Conservation (phyloP, 2,888 invertebrate species). For the Colostygia pectinataria region DNA sequence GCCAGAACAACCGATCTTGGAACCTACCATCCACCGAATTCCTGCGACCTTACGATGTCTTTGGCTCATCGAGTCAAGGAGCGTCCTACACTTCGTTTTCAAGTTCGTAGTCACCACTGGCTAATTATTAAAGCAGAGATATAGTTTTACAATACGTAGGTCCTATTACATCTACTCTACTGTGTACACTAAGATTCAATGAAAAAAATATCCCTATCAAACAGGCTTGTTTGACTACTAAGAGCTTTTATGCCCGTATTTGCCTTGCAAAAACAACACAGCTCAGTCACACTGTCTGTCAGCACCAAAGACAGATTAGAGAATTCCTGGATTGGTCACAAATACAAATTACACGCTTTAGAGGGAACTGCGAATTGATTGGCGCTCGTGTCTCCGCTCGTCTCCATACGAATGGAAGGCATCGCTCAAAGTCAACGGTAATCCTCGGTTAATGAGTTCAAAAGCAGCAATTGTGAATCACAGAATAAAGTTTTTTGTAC, state of each 20-base stretch:
- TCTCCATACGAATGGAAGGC: constrained; percentile 51
- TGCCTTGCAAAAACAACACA: constrained; percentile 1
- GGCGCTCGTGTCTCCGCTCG: constrained; percentile 56
- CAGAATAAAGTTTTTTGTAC: background rate
- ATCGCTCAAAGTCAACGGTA: constrained; percentile 76
- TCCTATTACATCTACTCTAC: no score
- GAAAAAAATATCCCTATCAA: background rate
- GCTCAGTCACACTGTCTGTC: constrained; percentile 5
- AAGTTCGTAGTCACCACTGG: no score
- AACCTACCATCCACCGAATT: no score
- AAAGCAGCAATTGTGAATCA: constrained; percentile 66
- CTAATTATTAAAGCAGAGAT: no score
- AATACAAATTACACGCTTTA: constrained; percentile 30
- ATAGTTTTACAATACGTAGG: no score
- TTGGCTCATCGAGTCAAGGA: no score
- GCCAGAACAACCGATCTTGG: no score
- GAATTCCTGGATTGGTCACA: constrained; percentile 24
- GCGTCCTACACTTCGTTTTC: no score
- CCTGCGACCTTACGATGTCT: no score
- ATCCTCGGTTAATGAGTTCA: constrained; percentile 76
- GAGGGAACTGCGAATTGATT: constrained; percentile 52
- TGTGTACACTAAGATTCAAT: background rate
- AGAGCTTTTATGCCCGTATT: background rate
- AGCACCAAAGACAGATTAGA: constrained; percentile 22
- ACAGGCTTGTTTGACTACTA: background rate